A percentile compares a stretch with the other conserved stretches of the same genome.
Evolutionary conservation across 2,113 vertebrate genomes (phyloP).

Genomic region (Odontophorus gujanensis): DNA sequence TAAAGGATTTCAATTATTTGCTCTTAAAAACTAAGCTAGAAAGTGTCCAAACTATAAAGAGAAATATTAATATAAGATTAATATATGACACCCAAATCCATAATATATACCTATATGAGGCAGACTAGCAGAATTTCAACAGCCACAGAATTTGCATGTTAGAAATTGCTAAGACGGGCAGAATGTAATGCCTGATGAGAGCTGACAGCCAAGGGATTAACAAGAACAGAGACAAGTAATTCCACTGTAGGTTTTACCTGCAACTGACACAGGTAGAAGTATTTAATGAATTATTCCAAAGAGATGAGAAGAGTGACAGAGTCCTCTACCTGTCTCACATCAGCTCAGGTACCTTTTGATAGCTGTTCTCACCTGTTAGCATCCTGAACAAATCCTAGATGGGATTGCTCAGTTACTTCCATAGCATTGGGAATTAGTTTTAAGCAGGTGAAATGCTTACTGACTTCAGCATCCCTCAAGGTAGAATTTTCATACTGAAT

Average conservation of each 20-base stretch:
- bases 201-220: conserved; percentile 69
- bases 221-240: conserved; percentile 43
- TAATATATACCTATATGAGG: not conserved
- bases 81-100: conserved; percentile 25
- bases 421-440: not conserved
- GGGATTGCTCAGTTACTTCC: not conserved
- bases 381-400: conserved; percentile 9
- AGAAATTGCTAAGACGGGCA: not conserved
- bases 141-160: conserved; percentile 49
- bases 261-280: conserved; percentile 54
- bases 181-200: conserved; percentile 57
- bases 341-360: conserved; percentile 22
- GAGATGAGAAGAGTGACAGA: conserved; percentile 2
- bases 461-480: not conserved
- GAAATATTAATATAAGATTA: not conserved
- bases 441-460: conserved; percentile 51
- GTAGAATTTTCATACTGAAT: not conserved
- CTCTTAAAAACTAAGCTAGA: not conserved
- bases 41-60: conserved; percentile 34
- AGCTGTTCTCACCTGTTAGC: conserved; percentile 14
- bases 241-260: conserved; percentile 3
- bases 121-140: conserved; percentile 18
- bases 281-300: conserved; percentile 47
- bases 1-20: not conserved
- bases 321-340: conserved; percentile 9